Conservation (phyloP, 2,113 vertebrate genomes). For the Sialia sialis region DNA sequence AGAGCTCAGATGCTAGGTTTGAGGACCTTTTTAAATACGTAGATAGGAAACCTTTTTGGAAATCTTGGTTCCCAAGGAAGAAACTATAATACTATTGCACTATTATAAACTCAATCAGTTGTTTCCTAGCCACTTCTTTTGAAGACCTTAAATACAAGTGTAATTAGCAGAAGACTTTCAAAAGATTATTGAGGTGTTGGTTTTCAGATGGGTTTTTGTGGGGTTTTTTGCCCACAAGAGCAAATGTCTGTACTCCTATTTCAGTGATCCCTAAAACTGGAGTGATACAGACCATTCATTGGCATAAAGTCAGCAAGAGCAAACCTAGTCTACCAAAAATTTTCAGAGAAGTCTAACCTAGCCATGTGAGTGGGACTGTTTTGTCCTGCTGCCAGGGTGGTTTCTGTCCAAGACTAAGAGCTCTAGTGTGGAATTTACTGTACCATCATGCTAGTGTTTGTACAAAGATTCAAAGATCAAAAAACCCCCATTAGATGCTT, state of each 20-base stretch:
- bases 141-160: neutral
- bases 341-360: neutral
- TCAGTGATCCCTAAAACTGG: neutral
- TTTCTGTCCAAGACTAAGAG: neutral
- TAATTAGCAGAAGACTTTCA: neutral
- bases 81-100: neutral
- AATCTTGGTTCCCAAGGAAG: neutral
- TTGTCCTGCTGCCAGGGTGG: neutral
- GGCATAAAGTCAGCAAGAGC: neutral
- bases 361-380: neutral
- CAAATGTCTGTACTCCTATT: neutral
- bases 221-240: neutral
- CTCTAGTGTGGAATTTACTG: neutral
- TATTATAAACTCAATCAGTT: neutral
- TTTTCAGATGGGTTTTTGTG: neutral
- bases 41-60: neutral
- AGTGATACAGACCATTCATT: neutral
- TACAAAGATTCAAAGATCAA: neutral
- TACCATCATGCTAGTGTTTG: neutral
- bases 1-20: neutral
- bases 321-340: neutral
- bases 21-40: neutral
- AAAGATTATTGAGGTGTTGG: neutral
- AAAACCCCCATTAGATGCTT: neutral
- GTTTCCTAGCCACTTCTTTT: neutral